Base-by-base conservation (phyloP, 2,888 invertebrate species). In the Tinea semifulvella region DNA sequence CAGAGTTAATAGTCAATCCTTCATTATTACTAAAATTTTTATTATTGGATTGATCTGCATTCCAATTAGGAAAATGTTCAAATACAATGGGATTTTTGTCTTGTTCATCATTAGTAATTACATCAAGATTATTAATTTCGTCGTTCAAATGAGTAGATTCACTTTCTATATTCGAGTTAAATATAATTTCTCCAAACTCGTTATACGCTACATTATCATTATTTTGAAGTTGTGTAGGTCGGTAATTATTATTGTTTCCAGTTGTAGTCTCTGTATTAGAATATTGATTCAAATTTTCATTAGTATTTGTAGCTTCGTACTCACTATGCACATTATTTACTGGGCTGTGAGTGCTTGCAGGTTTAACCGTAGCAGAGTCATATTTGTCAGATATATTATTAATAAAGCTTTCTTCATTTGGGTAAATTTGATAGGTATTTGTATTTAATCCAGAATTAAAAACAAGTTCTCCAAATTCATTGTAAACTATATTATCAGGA, bases 391-490 rank as follows among this genome's bases (percentile, higher is more conserved):
- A 22, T 8, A 22, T 22, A 8, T 22, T 22, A 8, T 22, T 22
- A 22, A 8, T 22, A 22, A 5, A 7, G 8, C 8, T 22, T 5
- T 31, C 11, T 31, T n/a, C 31, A 5, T 31, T 31, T 31, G 31
- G 6, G n/a, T n/a, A n/a, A n/a, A n/a, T n/a, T n/a, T n/a, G 5
- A 22, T 22, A 22, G 8, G 11, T 7, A 27, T 27, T 27, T 7
- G 27, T 16, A 35, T 35, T n/a, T n/a, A n/a, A n/a, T n/a, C n/a
- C 17, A 11, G 35, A 35, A 16, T 14, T 10, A 16, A 16, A 35
- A 35, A 35, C 10, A 4, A 39, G 3, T 19, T 39, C 39, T 6
- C 39, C 39, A 39, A 39, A 39, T 39, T 39, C n/a, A 11, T 39
- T 39, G 11, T 39, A 39, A 4, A 19, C 20, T 39, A 39, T 39